Evolutionary conservation across 2,888 invertebrate genomes (phyloP).

Genomic region (Gandaritis pyraliata): DNA sequence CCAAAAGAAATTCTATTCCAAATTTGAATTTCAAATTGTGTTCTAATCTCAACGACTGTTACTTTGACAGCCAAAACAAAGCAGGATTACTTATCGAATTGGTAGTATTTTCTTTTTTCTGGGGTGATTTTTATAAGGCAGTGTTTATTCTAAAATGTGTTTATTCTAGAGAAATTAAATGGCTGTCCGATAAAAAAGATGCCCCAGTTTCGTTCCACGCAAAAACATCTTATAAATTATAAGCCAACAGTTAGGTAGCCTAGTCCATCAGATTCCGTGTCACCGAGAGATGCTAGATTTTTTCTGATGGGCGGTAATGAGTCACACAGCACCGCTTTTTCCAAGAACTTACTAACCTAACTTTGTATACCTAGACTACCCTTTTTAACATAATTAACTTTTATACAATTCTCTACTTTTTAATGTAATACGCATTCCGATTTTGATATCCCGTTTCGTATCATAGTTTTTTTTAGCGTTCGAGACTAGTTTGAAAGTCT

Average conservation of each 20-base stretch:
- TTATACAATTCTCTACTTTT: too few relatives aligned
- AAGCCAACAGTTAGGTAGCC: slow-evolving; percentile 24
- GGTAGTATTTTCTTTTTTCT: too few relatives aligned
- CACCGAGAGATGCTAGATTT: slow-evolving; percentile 16
- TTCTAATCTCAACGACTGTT: slow-evolving; percentile 56
- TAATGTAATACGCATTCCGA: too few relatives aligned
- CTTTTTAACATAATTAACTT: too few relatives aligned
- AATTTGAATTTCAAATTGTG: slow-evolving; percentile 65
- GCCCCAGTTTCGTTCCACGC: slow-evolving; percentile 1
- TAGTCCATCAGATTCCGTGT: slow-evolving; percentile 24
- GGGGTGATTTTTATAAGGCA: too few relatives aligned
- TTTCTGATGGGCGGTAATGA: slow-evolving; percentile 3
- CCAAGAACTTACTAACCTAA: background rate
- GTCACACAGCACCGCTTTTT: slow-evolving; percentile 16
- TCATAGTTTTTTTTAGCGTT: too few relatives aligned
- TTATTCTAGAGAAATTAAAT: too few relatives aligned
- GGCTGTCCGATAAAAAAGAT: too few relatives aligned
- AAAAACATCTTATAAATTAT: slow-evolving; percentile 5
- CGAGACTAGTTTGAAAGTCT: too few relatives aligned
- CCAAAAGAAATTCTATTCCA: slow-evolving; percentile 33
- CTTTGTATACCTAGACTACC: too few relatives aligned
- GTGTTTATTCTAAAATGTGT: too few relatives aligned
- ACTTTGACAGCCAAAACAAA: slow-evolving; percentile 55
- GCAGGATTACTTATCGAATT: slow-evolving; percentile 44
- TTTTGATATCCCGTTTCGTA: too few relatives aligned